A percentile compares a stretch with the other conserved stretches of the same genome.
Conservation (phyloP, 1,140 invertebrate genomes). For the Calliphora vicina region DNA sequence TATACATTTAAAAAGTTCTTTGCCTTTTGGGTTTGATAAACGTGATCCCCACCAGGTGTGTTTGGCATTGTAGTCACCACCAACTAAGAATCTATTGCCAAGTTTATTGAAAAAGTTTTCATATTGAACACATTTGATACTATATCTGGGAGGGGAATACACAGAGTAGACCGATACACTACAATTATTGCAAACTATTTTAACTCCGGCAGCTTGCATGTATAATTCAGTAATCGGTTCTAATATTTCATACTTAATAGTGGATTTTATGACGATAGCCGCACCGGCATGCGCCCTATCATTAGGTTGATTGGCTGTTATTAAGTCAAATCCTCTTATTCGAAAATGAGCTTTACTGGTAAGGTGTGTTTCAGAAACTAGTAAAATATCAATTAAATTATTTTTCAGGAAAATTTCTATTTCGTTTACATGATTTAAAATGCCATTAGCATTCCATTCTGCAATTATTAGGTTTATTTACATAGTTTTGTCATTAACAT, state of each 20-base stretch:
- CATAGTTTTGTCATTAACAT: too few relatives aligned
- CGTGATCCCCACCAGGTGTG: constrained; percentile 61
- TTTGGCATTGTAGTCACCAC: constrained; percentile 63
- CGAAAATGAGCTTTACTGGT: constrained; percentile 26
- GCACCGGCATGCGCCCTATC: constrained; percentile 24
- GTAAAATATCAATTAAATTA: constrained; percentile 26
- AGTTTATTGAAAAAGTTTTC: background rate
- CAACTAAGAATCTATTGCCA: constrained; percentile 58
- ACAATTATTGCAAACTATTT: constrained; percentile 24
- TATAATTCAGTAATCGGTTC: constrained; percentile 12
- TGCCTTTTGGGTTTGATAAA: too few relatives aligned
- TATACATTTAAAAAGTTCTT: constrained; percentile 49
- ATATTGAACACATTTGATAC: constrained; percentile 30
- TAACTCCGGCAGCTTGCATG: constrained; percentile 33
- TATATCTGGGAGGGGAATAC: background rate
- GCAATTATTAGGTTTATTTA: too few relatives aligned
- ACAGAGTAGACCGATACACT: constrained; percentile 17
- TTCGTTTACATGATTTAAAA: too few relatives aligned
- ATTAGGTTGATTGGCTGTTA: too few relatives aligned
- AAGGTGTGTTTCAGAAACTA: too few relatives aligned
- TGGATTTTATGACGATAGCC: constrained; percentile 33
- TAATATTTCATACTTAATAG: background rate
- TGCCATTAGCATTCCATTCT: too few relatives aligned
- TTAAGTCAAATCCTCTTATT: constrained; percentile 29
- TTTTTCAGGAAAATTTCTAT: constrained; percentile 36